phyloP scores from a whole-genome alignment of 35 echinoderm and acorn worm genomes.

The Patiria miniata region DNA sequence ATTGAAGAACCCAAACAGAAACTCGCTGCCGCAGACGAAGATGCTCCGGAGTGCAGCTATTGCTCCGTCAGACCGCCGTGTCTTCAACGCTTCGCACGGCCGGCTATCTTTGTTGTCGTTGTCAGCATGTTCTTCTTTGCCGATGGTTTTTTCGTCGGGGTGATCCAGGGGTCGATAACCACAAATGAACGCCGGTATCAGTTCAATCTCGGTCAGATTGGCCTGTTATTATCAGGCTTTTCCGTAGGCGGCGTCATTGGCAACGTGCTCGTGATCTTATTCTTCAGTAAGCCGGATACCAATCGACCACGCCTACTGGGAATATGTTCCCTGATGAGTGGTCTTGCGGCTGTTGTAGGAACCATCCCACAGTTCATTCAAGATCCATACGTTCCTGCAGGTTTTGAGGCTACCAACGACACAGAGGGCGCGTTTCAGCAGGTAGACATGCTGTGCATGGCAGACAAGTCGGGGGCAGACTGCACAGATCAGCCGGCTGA shows the following conservation, averaged over 20 bases:
- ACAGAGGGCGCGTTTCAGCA: background rate
- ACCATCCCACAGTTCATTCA: background rate
- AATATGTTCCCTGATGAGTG: background rate
- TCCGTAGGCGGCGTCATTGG: background rate
- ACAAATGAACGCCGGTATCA: background rate
- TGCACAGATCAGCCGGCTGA: background rate
- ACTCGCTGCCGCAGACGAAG: background rate
- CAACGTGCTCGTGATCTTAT: background rate
- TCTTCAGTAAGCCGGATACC: background rate
- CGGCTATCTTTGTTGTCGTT: background rate
- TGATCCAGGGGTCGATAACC: background rate
- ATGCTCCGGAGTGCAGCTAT: background rate
- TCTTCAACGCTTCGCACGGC: conserved; percentile 5
- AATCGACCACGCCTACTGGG: background rate
- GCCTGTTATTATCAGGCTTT: background rate
- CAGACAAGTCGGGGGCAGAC: background rate
- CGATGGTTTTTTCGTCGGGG: background rate
- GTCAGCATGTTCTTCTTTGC: conserved; percentile 5
- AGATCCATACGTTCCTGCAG: background rate
- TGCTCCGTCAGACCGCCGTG: background rate
- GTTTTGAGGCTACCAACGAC: background rate
- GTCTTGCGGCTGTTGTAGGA: background rate
- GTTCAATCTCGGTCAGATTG: background rate
- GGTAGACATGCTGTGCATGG: background rate
- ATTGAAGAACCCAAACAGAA: too few relatives aligned